phyloP scores from a whole-genome alignment of 2,797 vertebrate species.

The Pelochelys cantorii region DNA sequence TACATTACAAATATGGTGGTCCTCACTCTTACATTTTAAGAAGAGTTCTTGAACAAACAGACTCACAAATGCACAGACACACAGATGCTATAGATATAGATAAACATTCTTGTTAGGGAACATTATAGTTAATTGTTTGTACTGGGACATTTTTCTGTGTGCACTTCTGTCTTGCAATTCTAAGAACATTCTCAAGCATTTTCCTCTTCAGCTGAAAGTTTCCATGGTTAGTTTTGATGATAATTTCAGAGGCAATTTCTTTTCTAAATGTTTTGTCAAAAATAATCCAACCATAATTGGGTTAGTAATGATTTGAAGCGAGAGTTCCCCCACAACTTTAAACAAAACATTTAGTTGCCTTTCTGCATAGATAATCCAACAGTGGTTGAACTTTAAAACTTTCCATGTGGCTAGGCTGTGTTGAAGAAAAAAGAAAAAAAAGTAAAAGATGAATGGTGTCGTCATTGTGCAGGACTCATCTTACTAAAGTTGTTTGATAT shows the following conservation, averaged over 20 bases:
- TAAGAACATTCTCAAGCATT: background rate
- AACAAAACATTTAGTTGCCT: background rate
- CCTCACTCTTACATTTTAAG: too few relatives aligned
- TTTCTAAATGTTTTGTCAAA: background rate
- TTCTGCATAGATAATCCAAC: background rate
- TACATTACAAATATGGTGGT: too few relatives aligned
- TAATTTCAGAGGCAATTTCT: background rate
- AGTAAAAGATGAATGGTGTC: background rate
- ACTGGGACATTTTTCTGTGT: background rate
- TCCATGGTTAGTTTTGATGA: constrained; percentile 15
- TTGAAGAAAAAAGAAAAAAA: background rate
- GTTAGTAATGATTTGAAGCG: background rate
- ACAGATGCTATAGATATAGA: background rate
- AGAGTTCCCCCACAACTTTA: background rate
- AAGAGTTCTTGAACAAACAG: too few relatives aligned
- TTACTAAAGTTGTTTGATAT: background rate
- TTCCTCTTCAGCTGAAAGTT: background rate
- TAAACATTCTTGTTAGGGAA: background rate
- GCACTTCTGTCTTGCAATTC: background rate
- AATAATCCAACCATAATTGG: background rate
- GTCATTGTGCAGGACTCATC: background rate
- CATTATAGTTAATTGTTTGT: background rate
- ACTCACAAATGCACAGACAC: too few relatives aligned
- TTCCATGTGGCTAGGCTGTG: background rate
- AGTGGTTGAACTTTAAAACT: background rate